Conservation (phyloP, 2,888 invertebrate genomes). For the Rhabditoides inermis region DNA sequence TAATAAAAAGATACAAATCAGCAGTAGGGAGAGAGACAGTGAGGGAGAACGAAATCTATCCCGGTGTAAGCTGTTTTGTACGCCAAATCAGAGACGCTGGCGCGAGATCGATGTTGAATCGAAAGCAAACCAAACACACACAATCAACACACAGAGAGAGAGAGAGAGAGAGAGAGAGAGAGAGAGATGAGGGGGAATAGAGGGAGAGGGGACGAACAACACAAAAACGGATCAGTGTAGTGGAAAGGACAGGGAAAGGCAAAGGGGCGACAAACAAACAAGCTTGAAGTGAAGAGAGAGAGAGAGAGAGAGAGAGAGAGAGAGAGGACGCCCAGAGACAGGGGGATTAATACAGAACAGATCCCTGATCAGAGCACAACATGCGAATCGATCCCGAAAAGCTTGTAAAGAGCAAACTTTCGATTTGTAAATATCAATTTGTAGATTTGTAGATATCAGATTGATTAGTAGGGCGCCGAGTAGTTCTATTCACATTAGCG, state of each 20-base stretch:
- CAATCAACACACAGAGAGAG: conserved; percentile 4
- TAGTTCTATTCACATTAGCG: too few relatives aligned
- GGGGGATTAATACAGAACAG: background rate
- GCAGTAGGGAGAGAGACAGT: background rate
- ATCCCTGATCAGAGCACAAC: too few relatives aligned
- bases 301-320: conserved; percentile 1
- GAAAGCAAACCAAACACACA: conserved; percentile 6
- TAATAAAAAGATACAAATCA: too few relatives aligned
- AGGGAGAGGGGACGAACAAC: conserved; percentile 8
- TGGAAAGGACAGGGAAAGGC: background rate
- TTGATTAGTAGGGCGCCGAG: too few relatives aligned
- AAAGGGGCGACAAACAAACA: background rate
- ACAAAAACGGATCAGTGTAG: background rate
- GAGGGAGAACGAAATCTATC: conserved; percentile 7
- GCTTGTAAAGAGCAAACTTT: too few relatives aligned
- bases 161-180: conserved; percentile 5
- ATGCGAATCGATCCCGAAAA: too few relatives aligned
- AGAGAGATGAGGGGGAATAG: conserved; percentile 9
- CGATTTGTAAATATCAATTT: too few relatives aligned
- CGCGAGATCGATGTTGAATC: conserved; percentile 6
- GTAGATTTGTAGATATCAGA: too few relatives aligned
- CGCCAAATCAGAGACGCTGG: background rate
- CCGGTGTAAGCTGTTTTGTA: conserved; percentile 9
- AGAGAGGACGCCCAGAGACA: background rate
- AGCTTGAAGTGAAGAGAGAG: too few relatives aligned